Percentiles rank a stretch among this genome's conserved stretches.
These are phyloP conservation scores for Trichonephila clavata DNA, from an alignment of 1,140 invertebrate genomes.

Conservation along the genomic window DNA sequence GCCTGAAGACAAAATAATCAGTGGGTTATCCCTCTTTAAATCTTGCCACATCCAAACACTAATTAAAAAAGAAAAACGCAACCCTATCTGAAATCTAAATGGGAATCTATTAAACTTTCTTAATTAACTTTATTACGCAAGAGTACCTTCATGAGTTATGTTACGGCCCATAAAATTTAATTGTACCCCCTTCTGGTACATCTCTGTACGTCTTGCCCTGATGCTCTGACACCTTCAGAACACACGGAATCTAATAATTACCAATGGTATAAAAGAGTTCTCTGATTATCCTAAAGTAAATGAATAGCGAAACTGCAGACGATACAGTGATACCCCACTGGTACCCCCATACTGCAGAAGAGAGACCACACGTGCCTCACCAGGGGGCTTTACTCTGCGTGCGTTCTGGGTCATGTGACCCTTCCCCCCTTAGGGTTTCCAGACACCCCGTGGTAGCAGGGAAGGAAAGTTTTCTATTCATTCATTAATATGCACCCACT, in stretches of 20 bases:
- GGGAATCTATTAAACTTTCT: neutral
- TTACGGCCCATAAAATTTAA: constrained; percentile 3
- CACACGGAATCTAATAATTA: neutral
- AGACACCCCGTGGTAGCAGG: neutral
- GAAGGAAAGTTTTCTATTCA: neutral
- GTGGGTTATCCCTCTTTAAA: neutral
- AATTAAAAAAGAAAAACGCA: neutral
- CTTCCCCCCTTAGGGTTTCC: neutral
- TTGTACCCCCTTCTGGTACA: neutral
- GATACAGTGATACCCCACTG: neutral
- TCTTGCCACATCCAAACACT: neutral
- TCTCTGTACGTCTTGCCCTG: neutral
- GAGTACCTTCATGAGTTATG: neutral
- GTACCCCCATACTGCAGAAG: neutral
- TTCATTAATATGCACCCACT: constrained; percentile 31
- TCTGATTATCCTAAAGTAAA: neutral
- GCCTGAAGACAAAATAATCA: too few species aligned
- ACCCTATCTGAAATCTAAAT: neutral
- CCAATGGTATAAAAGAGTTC: neutral
- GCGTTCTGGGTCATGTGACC: constrained; percentile 22
- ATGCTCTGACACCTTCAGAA: neutral
- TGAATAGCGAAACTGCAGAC: neutral
- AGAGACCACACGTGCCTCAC: neutral
- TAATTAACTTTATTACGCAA: neutral
- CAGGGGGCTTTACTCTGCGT: neutral